Evolutionary conservation across 64 coral and sea anemone genomes (phyloP), one percentile per base, ranked within the genome.

Genomic region (Actinia equina): DNA sequence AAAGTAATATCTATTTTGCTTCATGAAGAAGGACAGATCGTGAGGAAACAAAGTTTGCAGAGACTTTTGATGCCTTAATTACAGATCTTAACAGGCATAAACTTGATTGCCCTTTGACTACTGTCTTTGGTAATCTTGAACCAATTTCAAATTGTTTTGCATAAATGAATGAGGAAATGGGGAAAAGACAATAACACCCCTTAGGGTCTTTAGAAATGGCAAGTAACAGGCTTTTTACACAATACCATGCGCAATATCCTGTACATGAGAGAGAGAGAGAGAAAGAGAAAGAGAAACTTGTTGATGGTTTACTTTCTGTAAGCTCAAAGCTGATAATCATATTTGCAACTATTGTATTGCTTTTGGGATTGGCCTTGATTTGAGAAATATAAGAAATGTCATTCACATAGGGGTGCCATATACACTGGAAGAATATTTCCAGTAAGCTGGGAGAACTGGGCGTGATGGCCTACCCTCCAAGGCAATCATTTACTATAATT

Each of bases 391-490:
- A 16, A 46, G 83, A 86, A 71, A 79, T 27, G 92, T 93, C 11
- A 70, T 93, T 15, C 92, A 93, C 60, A 89, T 89, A 55, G 92
- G 92, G 20, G 77, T 89, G 0, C 87, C 92, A 5, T 44, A 61
- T n/a, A 94, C 57, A 17, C 85, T 89, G 20, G 92, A 94, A 41
- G 87, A 89, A n/a, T 94, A 69, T 37, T 89, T 94, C 52, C 93
- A 90, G 78, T 80, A 94, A 77, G 85, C 80, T 45, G 93, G 93
- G 17, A 37, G 88, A 20, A 62, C 88, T 44, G 93, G 84, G 4
- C 62, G 93, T 77, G 88, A 88, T 90, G 88, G 88, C 2, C 77
- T 79, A n/a, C 74, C 76, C 16, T 60, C 83, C 10, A 59, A 43
- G 71, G 82, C 83, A 56, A 74, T 53, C 19, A 61, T 91, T 3